Base-by-base conservation (phyloP, 2,113 vertebrate species). In the Montifringilla adamsi region DNA sequence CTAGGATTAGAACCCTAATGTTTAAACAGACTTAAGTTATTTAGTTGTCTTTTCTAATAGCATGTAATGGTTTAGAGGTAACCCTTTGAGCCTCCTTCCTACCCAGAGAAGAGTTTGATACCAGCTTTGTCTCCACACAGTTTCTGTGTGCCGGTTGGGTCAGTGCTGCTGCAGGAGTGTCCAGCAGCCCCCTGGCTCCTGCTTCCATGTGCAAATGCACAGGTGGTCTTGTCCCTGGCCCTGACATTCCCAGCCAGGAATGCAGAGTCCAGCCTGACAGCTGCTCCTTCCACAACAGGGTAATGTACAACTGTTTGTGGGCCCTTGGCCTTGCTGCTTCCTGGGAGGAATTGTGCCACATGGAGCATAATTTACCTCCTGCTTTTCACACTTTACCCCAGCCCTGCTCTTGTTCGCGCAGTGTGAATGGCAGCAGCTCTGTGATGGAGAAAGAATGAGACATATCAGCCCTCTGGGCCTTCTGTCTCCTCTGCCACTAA, bases 371-470 rank as follows among this genome's bases (percentile, higher is more conserved):
- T 91, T 94, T 70, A 62, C 91, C 84, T 88, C 79, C 41, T 0
- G 27, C 83, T 94, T 95, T 91, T 94, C 44, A 7, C 87, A 62
- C 91, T 93, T 95, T 28, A 87, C 44, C 49, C 68, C 12, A 75
- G 85, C 59, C 39, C 3, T 50, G 3, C 66, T 91, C 83, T 39
- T 89, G 86, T 89, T 96, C 91, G 64, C 63, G 6, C 72, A 82
- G 89, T 93, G 84, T 96, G 93, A 94, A 89, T 95, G 96, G 89
- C 91, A 92, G 94, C 93, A 88, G 84, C 35, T 93, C 85, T 93
- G 84, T 92, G 94, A 93, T 84, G 91, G 94, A 89, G 88, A 95
- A 64, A 28, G 87, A 87, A 85, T 33, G 64, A 93, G 92, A 89
- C 85, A 30, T 37, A 69, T 81, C 91, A 79, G 66, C 87, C 94